Evolutionary conservation across 2,888 invertebrate genomes (phyloP), one percentile per base, ranked within the genome.

Genomic region (Leucozona laternaria): DNA sequence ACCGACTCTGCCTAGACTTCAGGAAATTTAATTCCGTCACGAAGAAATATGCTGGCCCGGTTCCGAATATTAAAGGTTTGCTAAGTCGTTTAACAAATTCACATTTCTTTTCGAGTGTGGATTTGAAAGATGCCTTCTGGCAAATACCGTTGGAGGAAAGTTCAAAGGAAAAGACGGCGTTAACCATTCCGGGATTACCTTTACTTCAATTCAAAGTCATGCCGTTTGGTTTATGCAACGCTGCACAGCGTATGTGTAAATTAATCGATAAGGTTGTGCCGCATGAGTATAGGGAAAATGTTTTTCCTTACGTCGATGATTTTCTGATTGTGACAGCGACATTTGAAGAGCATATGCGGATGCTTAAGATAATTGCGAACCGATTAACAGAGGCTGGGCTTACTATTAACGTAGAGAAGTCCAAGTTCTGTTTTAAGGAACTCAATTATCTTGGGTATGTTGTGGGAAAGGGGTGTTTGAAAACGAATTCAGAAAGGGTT

Each of bases 211-310:
- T 55, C 4, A 55, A 7, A 0, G 55, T 31, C 28, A 28, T 55
- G 55, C n/a, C 55, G 3, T 55, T 55, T 28, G 55, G 28, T n/a
- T 55, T 55, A 55, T 55, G 55, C 55, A 28, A 55, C 55, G 55
- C 55, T 8, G 2, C 55, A n/a, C 55, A 55, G 13, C 55, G 55
- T n/a, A 55, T 55, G 31, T 55, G 55, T 31, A 55, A 55, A 8
- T 2, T 55, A 55, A 31, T 55, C 17, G 55, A 31, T 31, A 55
- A 31, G 55, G 55, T 55, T 2, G 8, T 55, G 4, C 31, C n/a
- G n/a, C 55, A 55, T 28, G 8, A 55, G n/a, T 31, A 28, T 10
- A 28, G 55, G 17, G n/a, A 55, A 6, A 55, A 28, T 55, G 31
- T 55, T 55, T 25, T 55, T n/a, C 53, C 53, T 55, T 25, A 55